A percentile compares a stretch with the other conserved stretches of the same genome.
Evolutionary conservation across 2,888 invertebrate species (phyloP).

Genomic region (Apeira syringaria): DNA sequence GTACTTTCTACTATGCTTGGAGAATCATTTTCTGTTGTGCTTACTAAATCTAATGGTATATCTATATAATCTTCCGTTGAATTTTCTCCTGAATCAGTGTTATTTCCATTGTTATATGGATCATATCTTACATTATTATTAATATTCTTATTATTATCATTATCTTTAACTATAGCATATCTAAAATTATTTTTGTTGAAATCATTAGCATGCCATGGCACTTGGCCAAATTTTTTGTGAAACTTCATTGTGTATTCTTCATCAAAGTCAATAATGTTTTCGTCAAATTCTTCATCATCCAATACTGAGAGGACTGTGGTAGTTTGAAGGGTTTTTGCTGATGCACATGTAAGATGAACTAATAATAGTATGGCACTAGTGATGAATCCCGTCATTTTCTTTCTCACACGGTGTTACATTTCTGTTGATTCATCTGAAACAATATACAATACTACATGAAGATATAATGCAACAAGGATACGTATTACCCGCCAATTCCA

Average conservation of each 20-base stretch:
- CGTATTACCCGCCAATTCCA: no score
- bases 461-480: no score
- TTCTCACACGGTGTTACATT: slow-evolving; percentile 64
- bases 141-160: slow-evolving; percentile 21
- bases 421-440: slow-evolving; percentile 65
- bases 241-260: slow-evolving; percentile 65
- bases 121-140: slow-evolving; percentile 16
- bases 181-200: slow-evolving; percentile 62
- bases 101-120: slow-evolving; percentile 32
- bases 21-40: slow-evolving; percentile 63
- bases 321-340: slow-evolving; percentile 50
- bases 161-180: slow-evolving; percentile 59
- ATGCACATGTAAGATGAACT: slow-evolving; percentile 36
- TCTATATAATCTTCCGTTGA: slow-evolving; percentile 60
- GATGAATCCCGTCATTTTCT: slow-evolving; percentile 59
- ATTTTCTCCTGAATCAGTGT: slow-evolving; percentile 38
- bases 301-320: slow-evolving; percentile 34
- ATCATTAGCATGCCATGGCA: slow-evolving; percentile 55
- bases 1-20: slow-evolving; percentile 61
- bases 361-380: slow-evolving; percentile 58
- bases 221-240: slow-evolving; percentile 57
- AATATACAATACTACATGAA: slow-evolving; percentile 29
- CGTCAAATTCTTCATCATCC: slow-evolving; percentile 55
- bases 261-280: slow-evolving; percentile 72
- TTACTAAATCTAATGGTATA: slow-evolving; percentile 70